Percentiles rank a stretch among this genome's conserved stretches.
phyloP scores from a whole-genome alignment of 2,113 vertebrate genomes.

The Austrofundulus limnaeus region DNA sequence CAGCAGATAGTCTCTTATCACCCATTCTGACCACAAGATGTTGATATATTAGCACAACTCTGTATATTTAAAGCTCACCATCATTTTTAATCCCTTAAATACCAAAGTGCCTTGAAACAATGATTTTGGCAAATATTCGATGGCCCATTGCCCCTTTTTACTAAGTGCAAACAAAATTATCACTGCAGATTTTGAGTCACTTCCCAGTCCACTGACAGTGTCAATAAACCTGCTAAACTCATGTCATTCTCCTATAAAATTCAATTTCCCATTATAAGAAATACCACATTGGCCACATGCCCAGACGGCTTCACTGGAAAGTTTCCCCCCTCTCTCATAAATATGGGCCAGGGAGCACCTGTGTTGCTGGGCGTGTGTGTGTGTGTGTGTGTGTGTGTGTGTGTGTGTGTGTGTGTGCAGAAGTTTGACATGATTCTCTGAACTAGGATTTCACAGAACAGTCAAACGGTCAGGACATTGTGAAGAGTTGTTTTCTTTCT shows the following conservation, averaged over 20 bases:
- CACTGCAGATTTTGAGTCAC: not conserved
- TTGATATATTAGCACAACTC: too few relatives aligned
- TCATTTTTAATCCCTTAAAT: too few relatives aligned
- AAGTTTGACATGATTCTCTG: slow-evolving; percentile 1
- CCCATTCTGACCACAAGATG: too few relatives aligned
- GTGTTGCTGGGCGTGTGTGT: not conserved
- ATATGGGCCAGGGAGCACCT: slow-evolving; percentile 21
- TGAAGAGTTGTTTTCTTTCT: slow-evolving; percentile 1
- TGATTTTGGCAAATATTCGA: too few relatives aligned
- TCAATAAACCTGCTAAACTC: slow-evolving; percentile 12
- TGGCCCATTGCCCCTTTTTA: not conserved
- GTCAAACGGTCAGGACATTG: not conserved
- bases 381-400: not conserved
- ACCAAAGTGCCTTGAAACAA: not conserved
- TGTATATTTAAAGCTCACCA: too few relatives aligned
- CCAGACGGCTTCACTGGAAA: slow-evolving; percentile 36
- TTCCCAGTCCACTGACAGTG: not conserved
- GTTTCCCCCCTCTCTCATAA: slow-evolving; percentile 21
- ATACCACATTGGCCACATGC: slow-evolving; percentile 35
- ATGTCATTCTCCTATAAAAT: slow-evolving; percentile 12
- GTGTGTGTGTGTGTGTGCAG: not conserved
- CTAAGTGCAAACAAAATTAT: not conserved
- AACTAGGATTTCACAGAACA: slow-evolving; percentile 13
- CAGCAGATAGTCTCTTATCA: too few relatives aligned
- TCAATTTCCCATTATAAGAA: slow-evolving; percentile 27